phyloP scores from a whole-genome alignment of 2,113 vertebrate genomes.

The Brachionichthys hirsutus region DNA sequence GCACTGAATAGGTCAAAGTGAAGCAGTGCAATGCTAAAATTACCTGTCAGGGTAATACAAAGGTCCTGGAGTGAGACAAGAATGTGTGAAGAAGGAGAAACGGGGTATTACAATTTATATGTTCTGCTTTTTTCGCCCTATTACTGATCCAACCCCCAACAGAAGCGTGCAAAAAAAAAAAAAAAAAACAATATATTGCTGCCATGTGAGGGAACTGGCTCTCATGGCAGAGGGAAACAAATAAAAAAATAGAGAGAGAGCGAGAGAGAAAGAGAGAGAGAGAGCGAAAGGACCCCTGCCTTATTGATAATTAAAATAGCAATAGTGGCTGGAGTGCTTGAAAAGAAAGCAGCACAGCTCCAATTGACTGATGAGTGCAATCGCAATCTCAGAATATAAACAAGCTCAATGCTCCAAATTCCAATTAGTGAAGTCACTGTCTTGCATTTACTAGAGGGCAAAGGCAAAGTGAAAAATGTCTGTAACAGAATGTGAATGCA shows the following conservation, averaged over 20 bases:
- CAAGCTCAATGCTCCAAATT: slow-evolving; percentile 21
- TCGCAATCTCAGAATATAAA: slow-evolving; percentile 37
- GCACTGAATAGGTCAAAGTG: not conserved
- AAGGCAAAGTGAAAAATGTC: slow-evolving; percentile 7
- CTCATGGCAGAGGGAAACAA: slow-evolving; percentile 28
- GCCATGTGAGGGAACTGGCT: slow-evolving; percentile 56
- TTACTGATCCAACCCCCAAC: slow-evolving; percentile 27
- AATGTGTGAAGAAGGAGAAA: slow-evolving; percentile 1
- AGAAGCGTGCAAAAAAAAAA: slow-evolving; percentile 34
- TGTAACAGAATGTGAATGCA: too few relatives aligned
- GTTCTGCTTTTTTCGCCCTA: not conserved
- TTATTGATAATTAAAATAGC: slow-evolving; percentile 51
- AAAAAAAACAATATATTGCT: slow-evolving; percentile 48
- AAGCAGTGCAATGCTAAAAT: not conserved
- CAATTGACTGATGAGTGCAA: slow-evolving; percentile 41
- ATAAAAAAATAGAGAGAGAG: slow-evolving; percentile 35
- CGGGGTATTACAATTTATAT: slow-evolving; percentile 7
- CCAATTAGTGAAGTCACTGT: not conserved
- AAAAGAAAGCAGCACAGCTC: slow-evolving; percentile 18
- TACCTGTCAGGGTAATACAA: not conserved
- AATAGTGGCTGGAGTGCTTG: slow-evolving; percentile 33
- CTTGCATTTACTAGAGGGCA: not conserved
- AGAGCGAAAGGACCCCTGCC: slow-evolving; percentile 17
- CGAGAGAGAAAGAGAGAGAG: slow-evolving; percentile 22
- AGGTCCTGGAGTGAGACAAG: not conserved